These are phyloP conservation scores for Limnodromus scolopaceus DNA, from an alignment of 2,797 vertebrate genomes.

Conservation along the genomic window DNA sequence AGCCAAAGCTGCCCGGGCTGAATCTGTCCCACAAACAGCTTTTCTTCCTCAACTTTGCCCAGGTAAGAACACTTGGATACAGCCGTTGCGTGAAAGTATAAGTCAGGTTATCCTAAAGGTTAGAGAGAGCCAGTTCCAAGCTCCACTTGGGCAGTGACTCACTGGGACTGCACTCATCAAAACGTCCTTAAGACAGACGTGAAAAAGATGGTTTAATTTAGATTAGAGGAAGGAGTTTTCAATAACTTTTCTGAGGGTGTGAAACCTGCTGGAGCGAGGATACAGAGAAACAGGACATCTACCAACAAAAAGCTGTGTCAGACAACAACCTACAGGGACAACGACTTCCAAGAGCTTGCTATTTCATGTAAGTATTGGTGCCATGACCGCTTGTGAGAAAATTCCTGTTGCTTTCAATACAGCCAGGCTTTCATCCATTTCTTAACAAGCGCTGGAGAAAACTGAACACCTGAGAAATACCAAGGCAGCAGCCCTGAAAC, in stretches of 20 bases:
- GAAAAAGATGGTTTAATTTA: background rate
- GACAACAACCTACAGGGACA: background rate
- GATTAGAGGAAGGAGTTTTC: background rate
- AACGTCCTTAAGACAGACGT: background rate
- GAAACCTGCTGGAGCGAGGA: background rate
- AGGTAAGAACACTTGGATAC: constrained; percentile 76
- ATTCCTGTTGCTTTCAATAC: background rate
- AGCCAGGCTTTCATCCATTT: background rate
- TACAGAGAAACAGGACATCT: background rate
- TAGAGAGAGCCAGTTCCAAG: background rate
- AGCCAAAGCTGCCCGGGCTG: constrained; percentile 88
- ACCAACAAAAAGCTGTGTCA: too few relatives aligned
- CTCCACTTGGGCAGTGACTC: background rate
- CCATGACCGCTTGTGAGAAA: background rate
- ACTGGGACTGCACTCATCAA: background rate
- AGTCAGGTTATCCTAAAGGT: background rate
- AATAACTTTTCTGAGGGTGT: background rate
- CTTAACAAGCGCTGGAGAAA: background rate
- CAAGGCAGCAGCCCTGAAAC: background rate
- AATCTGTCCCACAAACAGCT: constrained; percentile 92
- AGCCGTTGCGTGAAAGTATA: background rate
- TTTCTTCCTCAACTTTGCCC: constrained; percentile 97
- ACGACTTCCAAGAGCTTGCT: background rate
- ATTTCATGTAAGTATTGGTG: background rate
- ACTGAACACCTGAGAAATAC: background rate